Percentiles rank a stretch among this genome's conserved stretches.
These are phyloP conservation scores for Pseudobourletiella spinata DNA, from an alignment of 1,140 invertebrate species.

Conservation along the genomic window DNA sequence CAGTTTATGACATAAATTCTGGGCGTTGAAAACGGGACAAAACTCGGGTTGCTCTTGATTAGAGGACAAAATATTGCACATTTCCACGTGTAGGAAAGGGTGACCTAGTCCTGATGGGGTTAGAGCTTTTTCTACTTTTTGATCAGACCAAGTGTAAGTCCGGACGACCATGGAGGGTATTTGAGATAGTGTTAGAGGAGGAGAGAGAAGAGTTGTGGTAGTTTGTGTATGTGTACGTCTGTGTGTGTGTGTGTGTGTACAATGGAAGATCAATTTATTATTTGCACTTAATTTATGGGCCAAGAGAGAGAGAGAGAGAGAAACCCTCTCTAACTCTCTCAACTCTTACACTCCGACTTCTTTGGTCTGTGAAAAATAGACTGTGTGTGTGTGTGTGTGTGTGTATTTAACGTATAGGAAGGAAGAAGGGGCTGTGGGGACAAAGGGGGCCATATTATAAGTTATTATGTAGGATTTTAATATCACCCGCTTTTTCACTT, in stretches of 20 bases:
- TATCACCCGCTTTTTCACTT: neutral
- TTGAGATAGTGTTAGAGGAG: neutral
- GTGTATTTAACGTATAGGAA: neutral
- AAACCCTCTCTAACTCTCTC: neutral
- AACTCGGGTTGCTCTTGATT: constrained; percentile 1
- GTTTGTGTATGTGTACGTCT: neutral
- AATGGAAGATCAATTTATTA: neutral
- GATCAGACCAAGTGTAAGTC: no score
- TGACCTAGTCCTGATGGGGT: no score
- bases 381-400: neutral
- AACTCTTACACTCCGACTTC: neutral
- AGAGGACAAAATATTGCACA: neutral
- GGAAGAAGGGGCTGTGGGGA: neutral
- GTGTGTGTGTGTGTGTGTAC: neutral
- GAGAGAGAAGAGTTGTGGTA: neutral
- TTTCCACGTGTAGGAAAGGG: neutral
- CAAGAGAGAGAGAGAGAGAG: neutral
- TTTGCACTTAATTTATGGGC: constrained; percentile 23
- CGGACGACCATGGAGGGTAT: no score
- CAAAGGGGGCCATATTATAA: no score
- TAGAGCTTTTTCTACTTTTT: no score
- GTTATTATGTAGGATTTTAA: constrained; percentile 11
- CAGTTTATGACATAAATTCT: constrained; percentile 26
- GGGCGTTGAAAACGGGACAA: constrained; percentile 28
- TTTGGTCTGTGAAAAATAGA: constrained; percentile 7